phyloP scores from a whole-genome alignment of 1,140 invertebrate species.

The Drosophila sulfurigaster region DNA sequence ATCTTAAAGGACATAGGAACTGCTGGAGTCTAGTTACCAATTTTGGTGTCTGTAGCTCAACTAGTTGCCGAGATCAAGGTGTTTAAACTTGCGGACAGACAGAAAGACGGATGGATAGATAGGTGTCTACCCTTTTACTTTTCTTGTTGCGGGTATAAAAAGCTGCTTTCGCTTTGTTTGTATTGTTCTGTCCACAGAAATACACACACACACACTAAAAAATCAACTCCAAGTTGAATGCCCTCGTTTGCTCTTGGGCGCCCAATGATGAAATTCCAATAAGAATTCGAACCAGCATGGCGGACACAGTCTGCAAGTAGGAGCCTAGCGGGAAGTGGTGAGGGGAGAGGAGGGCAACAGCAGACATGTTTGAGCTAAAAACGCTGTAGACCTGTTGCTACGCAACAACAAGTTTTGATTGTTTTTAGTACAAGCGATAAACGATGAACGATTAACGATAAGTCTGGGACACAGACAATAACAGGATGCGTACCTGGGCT shows the following conservation, averaged over 20 bases:
- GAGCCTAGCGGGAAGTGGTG: neutral
- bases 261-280: conserved; percentile 57
- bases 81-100: neutral
- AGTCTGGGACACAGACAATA: conserved; percentile 5
- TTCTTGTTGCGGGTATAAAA: conserved; percentile 5
- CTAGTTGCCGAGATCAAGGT: too few relatives aligned
- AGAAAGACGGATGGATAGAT: too few relatives aligned
- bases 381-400: conserved; percentile 27
- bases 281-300: conserved; percentile 43
- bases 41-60: too few relatives aligned
- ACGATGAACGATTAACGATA: neutral
- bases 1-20: too few relatives aligned
- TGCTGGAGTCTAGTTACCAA: too few relatives aligned
- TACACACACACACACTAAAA: too few relatives aligned
- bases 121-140: too few relatives aligned
- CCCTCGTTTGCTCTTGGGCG: conserved; percentile 53
- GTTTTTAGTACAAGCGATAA: neutral
- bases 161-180: conserved; percentile 44
- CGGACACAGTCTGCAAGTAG: neutral
- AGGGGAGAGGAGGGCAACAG: neutral
- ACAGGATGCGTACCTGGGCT: conserved; percentile 27
- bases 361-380: conserved; percentile 20
- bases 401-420: conserved; percentile 38
- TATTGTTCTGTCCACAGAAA: conserved; percentile 5
- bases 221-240: conserved; percentile 63